Conservation (phyloP, 2,113 vertebrate species). For the Columbina picui region DNA sequence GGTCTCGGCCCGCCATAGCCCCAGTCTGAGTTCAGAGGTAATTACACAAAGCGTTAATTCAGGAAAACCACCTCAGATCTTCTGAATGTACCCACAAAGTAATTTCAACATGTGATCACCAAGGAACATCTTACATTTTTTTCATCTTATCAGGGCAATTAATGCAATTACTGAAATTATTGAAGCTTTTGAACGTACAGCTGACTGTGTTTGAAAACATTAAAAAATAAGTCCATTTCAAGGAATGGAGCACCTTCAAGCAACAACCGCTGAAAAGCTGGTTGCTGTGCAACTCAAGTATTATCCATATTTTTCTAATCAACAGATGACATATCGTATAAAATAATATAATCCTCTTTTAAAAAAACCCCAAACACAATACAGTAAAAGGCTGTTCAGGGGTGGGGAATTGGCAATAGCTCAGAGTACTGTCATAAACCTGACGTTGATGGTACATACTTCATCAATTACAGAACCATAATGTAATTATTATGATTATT, state of each 20-base stretch:
- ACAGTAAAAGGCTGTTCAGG: slow-evolving; percentile 61
- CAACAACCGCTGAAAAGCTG: slow-evolving; percentile 63
- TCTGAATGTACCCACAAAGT: background rate
- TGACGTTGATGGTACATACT: slow-evolving; percentile 6
- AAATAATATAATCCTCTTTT: slow-evolving; percentile 67
- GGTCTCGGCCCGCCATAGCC: background rate
- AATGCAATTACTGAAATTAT: background rate
- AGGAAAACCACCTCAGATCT: background rate
- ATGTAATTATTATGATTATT: slow-evolving; percentile 46
- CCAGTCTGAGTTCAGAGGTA: background rate
- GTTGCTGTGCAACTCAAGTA: slow-evolving; percentile 79
- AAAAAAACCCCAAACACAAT: background rate
- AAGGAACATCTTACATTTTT: background rate
- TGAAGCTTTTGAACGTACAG: background rate
- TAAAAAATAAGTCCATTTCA: slow-evolving; percentile 46
- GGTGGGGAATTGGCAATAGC: slow-evolving; percentile 56
- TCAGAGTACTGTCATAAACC: slow-evolving; percentile 59
- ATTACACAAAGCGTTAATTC: background rate
- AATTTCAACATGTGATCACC: background rate
- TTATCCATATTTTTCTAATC: slow-evolving; percentile 54
- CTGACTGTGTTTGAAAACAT: slow-evolving; percentile 47
- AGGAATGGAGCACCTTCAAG: slow-evolving; percentile 62
- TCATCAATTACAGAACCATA: slow-evolving; percentile 16
- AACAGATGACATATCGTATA: slow-evolving; percentile 67
- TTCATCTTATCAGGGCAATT: background rate